These are phyloP conservation scores for Pipistrellus nathusii DNA, from an alignment of 2,797 vertebrate genomes.

Conservation along the genomic window DNA sequence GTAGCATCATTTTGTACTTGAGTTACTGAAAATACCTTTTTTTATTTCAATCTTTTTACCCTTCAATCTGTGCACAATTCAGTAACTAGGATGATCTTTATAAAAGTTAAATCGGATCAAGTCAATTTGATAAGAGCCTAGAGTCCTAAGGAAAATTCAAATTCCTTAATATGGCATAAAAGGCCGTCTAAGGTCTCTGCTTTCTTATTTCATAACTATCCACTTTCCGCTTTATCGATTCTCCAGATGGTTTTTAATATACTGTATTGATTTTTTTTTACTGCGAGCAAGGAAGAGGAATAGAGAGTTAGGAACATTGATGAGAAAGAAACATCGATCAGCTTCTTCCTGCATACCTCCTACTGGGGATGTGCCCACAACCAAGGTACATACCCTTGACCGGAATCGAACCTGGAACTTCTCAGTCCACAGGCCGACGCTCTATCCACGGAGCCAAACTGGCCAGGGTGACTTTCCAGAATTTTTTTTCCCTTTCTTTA, in stretches of 20 bases:
- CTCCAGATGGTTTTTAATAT: neutral
- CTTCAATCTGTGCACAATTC: neutral
- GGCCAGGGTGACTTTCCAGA: neutral
- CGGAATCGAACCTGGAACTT: too few relatives aligned
- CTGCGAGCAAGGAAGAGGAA: too few relatives aligned
- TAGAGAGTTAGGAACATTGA: too few relatives aligned
- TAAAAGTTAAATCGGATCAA: constrained; percentile 57
- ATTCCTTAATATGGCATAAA: neutral
- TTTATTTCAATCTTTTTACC: neutral
- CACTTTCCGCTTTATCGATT: neutral
- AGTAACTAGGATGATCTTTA: constrained; percentile 11
- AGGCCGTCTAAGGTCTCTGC: neutral
- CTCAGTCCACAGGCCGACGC: too few relatives aligned
- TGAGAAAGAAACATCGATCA: too few relatives aligned
- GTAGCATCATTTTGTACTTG: neutral
- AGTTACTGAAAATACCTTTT: neutral
- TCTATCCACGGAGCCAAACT: too few relatives aligned
- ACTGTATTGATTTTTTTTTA: too few relatives aligned
- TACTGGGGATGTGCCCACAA: too few relatives aligned
- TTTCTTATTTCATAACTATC: neutral
- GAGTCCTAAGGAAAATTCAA: constrained; percentile 43
- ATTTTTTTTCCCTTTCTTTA: neutral
- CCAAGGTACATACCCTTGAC: too few relatives aligned
- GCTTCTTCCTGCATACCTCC: too few relatives aligned
- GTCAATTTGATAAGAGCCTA: constrained; percentile 18